Evolutionary conservation across 2,797 vertebrate species (phyloP).

Genomic region (Sarcoramphus papa): DNA sequence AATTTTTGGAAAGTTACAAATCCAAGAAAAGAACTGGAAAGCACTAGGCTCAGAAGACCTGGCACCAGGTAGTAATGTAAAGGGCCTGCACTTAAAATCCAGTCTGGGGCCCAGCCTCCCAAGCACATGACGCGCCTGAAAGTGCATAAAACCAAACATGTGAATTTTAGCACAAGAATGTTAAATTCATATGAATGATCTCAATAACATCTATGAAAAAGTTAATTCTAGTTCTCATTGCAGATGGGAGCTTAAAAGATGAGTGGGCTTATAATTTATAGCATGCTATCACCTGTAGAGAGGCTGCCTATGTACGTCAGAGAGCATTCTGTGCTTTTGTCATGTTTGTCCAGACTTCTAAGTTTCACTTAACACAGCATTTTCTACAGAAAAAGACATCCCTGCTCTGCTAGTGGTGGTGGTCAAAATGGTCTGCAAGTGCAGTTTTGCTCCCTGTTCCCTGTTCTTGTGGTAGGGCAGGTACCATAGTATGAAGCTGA

Average conservation of each 20-base stretch:
- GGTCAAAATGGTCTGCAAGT: not conserved
- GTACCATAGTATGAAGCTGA: not conserved
- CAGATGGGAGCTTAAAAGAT: not conserved
- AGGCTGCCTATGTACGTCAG: not conserved
- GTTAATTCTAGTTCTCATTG: not conserved
- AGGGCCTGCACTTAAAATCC: not conserved
- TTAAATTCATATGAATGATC: not conserved
- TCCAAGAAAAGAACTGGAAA: not conserved
- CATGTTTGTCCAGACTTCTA: not conserved
- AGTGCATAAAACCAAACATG: not conserved
- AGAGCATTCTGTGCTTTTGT: not conserved
- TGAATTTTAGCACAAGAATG: not conserved
- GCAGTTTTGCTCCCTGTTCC: not conserved
- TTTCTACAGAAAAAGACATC: not conserved
- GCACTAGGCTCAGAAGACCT: not conserved
- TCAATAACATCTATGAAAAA: not conserved
- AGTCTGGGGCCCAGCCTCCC: not conserved
- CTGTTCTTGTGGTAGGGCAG: not conserved
- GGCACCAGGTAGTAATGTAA: fast-evolving
- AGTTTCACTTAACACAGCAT: not conserved
- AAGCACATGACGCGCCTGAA: not conserved
- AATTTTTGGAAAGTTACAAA: not conserved
- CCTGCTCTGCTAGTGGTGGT: not conserved
- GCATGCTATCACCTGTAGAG: not conserved
- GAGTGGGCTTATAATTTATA: not conserved